Evolutionary conservation across 2,113 vertebrate genomes (phyloP).

Genomic region (Mola mola): DNA sequence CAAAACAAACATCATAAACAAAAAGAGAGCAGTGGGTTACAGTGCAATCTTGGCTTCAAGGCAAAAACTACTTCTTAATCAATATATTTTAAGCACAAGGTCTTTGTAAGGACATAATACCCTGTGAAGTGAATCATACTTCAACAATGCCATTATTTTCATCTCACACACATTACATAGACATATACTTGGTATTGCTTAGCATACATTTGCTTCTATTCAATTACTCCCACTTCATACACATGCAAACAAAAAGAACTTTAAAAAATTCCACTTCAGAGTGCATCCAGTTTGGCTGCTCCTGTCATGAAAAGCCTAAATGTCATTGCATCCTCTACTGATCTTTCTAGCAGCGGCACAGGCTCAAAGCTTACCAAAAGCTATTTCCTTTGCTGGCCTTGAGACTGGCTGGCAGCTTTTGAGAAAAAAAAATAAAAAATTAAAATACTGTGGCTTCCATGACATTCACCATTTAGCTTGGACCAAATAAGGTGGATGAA

Average conservation of each 20-base stretch:
- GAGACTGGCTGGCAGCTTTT: constrained; percentile 23
- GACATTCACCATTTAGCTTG: constrained; percentile 35
- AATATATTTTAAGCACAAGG: too few relatives aligned
- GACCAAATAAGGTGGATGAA: constrained; percentile 39
- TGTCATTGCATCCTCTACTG: constrained; percentile 28
- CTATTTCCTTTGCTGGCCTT: constrained; percentile 32
- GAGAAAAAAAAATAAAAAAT: constrained; percentile 16
- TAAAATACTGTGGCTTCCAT: constrained; percentile 19
- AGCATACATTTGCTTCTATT: neutral
- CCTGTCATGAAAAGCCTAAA: constrained; percentile 17
- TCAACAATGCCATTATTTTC: neutral
- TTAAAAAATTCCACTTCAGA: neutral
- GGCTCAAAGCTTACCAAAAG: constrained; percentile 28
- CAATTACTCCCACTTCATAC: neutral
- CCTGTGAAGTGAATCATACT: constrained; percentile 4
- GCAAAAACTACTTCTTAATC: too few relatives aligned
- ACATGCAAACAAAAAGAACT: neutral
- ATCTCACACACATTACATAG: neutral
- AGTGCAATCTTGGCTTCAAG: too few relatives aligned
- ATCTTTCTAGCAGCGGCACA: constrained; percentile 27
- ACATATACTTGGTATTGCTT: constrained; percentile 1
- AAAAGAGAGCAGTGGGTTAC: too few relatives aligned
- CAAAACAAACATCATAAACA: too few relatives aligned
- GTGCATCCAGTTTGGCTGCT: constrained; percentile 6
- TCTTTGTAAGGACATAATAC: neutral